Evolutionary conservation across 30 jellyfish, hydroid and myxozoan species (phyloP).

Genomic region (Rhopilema esculentum): DNA sequence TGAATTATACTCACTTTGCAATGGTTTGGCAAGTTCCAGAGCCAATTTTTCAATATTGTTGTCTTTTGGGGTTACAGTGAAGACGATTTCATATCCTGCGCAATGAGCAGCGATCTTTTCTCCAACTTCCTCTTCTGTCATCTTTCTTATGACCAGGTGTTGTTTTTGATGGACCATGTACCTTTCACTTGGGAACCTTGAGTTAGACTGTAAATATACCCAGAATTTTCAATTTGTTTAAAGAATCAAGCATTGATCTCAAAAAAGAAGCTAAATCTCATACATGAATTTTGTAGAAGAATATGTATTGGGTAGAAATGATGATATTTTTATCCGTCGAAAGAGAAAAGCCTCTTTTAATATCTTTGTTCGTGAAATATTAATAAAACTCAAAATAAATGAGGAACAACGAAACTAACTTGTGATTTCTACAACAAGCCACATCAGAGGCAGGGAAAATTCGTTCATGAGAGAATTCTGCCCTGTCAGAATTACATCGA

Average conservation of each 20-base stretch:
- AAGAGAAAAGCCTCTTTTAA: too few species aligned
- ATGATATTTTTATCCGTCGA: too few species aligned
- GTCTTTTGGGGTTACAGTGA: not conserved
- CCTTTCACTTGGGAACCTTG: conserved; percentile 16
- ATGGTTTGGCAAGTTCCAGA: not conserved
- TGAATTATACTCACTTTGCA: not conserved
- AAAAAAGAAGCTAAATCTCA: not conserved
- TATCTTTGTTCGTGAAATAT: too few species aligned
- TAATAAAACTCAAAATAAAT: too few species aligned
- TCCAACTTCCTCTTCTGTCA: conserved; percentile 25
- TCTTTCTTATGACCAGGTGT: not conserved
- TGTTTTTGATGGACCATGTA: not conserved
- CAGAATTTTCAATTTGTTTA: not conserved
- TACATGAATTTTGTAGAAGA: too few species aligned
- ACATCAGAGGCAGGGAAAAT: too few species aligned
- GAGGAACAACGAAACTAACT: too few species aligned
- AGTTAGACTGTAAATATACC: conserved; percentile 1
- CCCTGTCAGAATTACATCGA: too few species aligned
- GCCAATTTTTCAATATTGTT: conserved; percentile 5
- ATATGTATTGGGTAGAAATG: too few species aligned
- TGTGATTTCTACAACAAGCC: too few species aligned
- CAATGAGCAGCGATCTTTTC: conserved; percentile 41
- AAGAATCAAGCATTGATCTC: not conserved
- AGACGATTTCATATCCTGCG: conserved; percentile 13
- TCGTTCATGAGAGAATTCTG: too few species aligned